A percentile compares a stretch with the other conserved stretches of the same genome.
phyloP scores from a whole-genome alignment of 2,888 invertebrate species.

The Euclidia mi region DNA sequence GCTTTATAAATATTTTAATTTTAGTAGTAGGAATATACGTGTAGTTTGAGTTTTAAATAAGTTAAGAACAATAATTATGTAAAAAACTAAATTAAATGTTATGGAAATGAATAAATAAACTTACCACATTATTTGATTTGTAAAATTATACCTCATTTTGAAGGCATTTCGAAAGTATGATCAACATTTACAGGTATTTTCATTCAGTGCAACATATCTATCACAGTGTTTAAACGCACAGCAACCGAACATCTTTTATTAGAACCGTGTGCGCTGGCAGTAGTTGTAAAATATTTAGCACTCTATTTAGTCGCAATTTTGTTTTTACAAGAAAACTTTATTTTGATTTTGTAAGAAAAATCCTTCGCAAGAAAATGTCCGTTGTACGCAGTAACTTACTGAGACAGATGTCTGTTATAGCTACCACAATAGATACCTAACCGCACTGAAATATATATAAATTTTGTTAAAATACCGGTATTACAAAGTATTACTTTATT shows the following conservation, averaged over 20 bases:
- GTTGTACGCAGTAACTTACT: conserved; percentile 5
- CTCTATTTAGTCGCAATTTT: conserved; percentile 12
- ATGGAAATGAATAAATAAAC: too few relatives aligned
- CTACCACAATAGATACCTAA: conserved; percentile 9
- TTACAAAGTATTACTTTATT: neutral
- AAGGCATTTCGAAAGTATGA: too few relatives aligned
- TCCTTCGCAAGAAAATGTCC: conserved; percentile 5
- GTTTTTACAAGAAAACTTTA: conserved; percentile 14
- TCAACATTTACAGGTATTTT: too few relatives aligned
- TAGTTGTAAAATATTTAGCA: conserved; percentile 12
- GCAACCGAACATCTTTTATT: neutral
- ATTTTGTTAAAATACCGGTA: neutral
- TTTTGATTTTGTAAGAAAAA: conserved; percentile 11
- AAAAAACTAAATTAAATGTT: too few relatives aligned
- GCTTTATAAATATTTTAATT: too few relatives aligned
- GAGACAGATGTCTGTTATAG: conserved; percentile 16
- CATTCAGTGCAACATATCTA: too few relatives aligned
- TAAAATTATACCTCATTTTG: too few relatives aligned
- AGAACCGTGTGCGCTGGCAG: neutral
- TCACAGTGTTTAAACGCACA: neutral
- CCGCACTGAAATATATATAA: neutral
- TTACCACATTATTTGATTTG: too few relatives aligned
- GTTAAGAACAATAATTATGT: too few relatives aligned
- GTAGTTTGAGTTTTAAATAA: too few relatives aligned
- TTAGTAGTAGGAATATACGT: too few relatives aligned